Evolutionary conservation across 2,888 invertebrate species (phyloP).

Genomic region (Andrena bicolor): DNA sequence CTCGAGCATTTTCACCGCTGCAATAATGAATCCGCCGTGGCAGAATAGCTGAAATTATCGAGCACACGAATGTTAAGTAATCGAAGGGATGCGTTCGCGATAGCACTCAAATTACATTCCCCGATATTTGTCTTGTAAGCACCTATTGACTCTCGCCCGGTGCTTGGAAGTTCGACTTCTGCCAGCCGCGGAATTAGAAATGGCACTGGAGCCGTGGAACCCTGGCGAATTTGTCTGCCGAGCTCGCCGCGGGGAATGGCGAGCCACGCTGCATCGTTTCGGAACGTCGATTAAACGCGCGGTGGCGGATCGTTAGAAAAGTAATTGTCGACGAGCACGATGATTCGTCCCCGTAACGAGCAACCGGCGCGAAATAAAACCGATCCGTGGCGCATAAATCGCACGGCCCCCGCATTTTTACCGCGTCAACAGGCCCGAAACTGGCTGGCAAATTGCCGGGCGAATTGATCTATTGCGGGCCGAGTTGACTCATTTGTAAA

Average conservation of each 20-base stretch:
- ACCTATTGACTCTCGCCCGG: slow-evolving; percentile 20
- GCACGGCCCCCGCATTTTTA: slow-evolving; percentile 29
- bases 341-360: slow-evolving; percentile 30
- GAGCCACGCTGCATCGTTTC: slow-evolving; percentile 1
- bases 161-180: slow-evolving; percentile 44
- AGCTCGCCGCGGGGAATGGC: slow-evolving; percentile 26
- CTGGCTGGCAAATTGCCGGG: slow-evolving; percentile 47
- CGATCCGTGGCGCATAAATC: slow-evolving; percentile 40
- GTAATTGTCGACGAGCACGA: slow-evolving; percentile 47
- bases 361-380: slow-evolving; percentile 28
- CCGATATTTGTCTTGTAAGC: slow-evolving; percentile 64
- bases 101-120: slow-evolving; percentile 64
- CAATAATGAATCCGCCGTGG: not conserved
- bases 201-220: slow-evolving; percentile 44
- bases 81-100: slow-evolving; percentile 25
- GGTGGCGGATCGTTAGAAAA: slow-evolving; percentile 4
- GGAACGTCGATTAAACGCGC: slow-evolving; percentile 40
- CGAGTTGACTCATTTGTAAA: slow-evolving; percentile 60
- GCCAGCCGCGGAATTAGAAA: slow-evolving; percentile 59
- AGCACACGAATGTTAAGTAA: slow-evolving; percentile 12
- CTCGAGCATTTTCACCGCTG: not conserved
- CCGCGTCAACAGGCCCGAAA: slow-evolving; percentile 31
- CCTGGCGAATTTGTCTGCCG: slow-evolving; percentile 34
- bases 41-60: not conserved
- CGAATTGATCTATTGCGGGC: slow-evolving; percentile 55